A percentile compares a stretch with the other conserved stretches of the same genome.
Conservation (phyloP, 2,797 vertebrate genomes). For the Emydoidea blandingii region DNA sequence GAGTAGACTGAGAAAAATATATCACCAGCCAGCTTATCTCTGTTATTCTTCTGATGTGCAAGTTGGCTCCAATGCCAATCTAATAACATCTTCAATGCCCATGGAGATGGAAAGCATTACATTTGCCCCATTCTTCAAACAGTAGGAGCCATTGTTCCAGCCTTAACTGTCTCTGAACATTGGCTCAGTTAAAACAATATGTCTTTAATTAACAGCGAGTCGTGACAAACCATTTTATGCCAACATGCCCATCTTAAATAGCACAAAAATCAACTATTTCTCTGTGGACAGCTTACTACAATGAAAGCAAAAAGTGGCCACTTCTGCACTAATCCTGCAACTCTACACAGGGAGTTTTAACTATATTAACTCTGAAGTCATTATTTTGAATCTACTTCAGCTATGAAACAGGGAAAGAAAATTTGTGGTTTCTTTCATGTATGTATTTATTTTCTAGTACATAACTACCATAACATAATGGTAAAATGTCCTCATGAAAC, state of each 20-base stretch:
- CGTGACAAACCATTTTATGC: not conserved
- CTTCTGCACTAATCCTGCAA: not conserved
- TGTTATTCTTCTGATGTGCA: not conserved
- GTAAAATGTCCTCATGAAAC: not conserved
- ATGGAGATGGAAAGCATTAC: not conserved
- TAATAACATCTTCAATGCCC: not conserved
- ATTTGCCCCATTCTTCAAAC: not conserved
- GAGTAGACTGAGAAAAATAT: not conserved
- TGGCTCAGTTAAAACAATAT: not conserved
- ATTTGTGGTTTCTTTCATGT: not conserved
- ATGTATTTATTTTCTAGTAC: not conserved
- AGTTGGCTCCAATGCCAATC: not conserved
- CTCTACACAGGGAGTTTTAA: not conserved
- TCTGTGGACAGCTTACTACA: not conserved
- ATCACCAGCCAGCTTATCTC: not conserved
- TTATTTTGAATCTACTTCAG: not conserved
- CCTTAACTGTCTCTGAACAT: not conserved
- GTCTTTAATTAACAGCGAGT: not conserved
- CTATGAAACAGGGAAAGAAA: not conserved
- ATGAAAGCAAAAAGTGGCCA: not conserved
- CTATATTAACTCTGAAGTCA: slow-evolving; percentile 14
- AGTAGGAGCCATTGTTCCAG: not conserved
- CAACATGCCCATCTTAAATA: not conserved
- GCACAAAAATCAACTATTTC: not conserved
- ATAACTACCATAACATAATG: not conserved